phyloP scores from a whole-genome alignment of 2,797 vertebrate species.

The Lemur catta region DNA sequence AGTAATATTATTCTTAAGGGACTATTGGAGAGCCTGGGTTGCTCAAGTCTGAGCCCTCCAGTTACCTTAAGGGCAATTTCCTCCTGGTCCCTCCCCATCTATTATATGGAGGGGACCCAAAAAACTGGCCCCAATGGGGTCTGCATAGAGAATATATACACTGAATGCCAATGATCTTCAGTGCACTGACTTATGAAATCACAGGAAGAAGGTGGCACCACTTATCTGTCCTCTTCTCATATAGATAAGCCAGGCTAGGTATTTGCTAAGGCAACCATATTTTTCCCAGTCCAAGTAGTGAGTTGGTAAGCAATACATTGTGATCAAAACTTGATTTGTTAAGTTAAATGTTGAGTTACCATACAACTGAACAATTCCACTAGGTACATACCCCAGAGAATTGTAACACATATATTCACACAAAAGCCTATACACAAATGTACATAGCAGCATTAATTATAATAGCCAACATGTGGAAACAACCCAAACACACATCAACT shows the following conservation, averaged over 20 bases:
- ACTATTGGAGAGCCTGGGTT: background rate
- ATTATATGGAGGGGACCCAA: background rate
- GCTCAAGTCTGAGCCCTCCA: background rate
- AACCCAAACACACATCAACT: background rate
- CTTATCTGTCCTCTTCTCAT: background rate
- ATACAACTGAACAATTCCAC: background rate
- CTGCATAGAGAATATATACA: background rate
- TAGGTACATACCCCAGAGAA: background rate
- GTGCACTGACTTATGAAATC: background rate
- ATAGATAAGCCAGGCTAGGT: background rate
- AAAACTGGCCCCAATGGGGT: background rate
- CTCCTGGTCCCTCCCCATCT: background rate
- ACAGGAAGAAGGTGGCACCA: background rate
- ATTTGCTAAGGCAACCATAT: background rate
- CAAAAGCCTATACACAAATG: background rate
- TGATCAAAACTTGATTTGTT: conserved; percentile 9
- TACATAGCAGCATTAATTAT: background rate
- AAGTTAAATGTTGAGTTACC: background rate
- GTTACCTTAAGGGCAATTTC: background rate
- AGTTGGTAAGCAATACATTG: background rate
- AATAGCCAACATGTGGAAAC: background rate
- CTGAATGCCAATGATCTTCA: background rate
- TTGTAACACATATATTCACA: background rate
- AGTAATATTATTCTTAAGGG: background rate
- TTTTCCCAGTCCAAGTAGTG: background rate